Evolutionary conservation across 2,797 vertebrate species (phyloP).

Genomic region (Siniperca scherzeri): DNA sequence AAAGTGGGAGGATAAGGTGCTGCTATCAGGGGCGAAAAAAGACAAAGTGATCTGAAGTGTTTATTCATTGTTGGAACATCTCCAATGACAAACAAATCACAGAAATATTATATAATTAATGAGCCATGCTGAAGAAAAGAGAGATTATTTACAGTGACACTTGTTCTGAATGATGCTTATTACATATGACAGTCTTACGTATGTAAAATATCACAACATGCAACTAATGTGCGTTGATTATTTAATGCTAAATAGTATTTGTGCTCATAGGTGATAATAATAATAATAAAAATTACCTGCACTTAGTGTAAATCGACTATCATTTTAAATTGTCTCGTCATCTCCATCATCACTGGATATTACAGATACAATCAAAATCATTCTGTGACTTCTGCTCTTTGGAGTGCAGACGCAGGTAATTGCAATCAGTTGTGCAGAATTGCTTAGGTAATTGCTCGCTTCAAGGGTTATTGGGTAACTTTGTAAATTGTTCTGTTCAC

Average conservation of each 20-base stretch:
- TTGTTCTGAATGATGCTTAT: slow-evolving; percentile 8
- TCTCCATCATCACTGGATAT: slow-evolving; percentile 20
- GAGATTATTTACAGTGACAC: neutral
- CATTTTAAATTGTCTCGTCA: neutral
- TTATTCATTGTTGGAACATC: slow-evolving; percentile 24
- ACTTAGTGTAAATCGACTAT: neutral
- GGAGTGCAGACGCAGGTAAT: slow-evolving; percentile 38
- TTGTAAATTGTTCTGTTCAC: slow-evolving; percentile 29
- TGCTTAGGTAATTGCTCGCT: slow-evolving; percentile 47
- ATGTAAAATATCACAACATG: neutral
- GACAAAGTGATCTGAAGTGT: slow-evolving; percentile 10
- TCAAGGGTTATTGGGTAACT: slow-evolving; percentile 39
- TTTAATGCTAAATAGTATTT: slow-evolving; percentile 7
- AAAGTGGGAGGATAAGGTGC: slow-evolving; percentile 25
- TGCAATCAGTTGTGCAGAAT: slow-evolving; percentile 50
- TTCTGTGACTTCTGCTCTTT: slow-evolving; percentile 34
- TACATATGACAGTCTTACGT: neutral
- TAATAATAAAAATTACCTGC: slow-evolving; percentile 13
- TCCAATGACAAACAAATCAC: slow-evolving; percentile 23
- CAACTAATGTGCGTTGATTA: neutral
- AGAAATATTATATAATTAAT: slow-evolving; percentile 22
- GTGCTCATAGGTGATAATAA: slow-evolving; percentile 2
- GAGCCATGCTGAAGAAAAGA: slow-evolving; percentile 3
- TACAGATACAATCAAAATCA: slow-evolving; percentile 25
- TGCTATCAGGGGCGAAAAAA: slow-evolving; percentile 24